Evolutionary conservation across 2,888 invertebrate species (phyloP).

Genomic region (Mythimna ferrago): DNA sequence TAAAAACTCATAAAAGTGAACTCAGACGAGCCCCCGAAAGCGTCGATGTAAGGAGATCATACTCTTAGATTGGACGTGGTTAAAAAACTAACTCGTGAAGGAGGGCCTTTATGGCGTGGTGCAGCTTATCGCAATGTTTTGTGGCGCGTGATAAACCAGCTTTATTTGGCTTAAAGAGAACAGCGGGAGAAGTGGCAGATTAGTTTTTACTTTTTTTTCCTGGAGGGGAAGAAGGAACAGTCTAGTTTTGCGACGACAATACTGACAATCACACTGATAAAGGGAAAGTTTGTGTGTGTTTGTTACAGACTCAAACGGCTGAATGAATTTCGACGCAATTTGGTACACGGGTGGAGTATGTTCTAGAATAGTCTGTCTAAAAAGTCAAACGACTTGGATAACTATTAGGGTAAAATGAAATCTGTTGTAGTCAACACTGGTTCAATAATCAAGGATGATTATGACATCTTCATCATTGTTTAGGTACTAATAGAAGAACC

Average conservation of each 20-base stretch:
- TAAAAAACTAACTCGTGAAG: constrained; percentile 55
- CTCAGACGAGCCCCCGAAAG: constrained; percentile 72
- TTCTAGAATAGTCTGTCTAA: too few relatives aligned
- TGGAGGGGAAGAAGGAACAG: not conserved
- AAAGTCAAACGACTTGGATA: too few relatives aligned
- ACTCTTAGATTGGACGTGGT: constrained; percentile 63
- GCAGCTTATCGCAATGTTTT: constrained; percentile 65
- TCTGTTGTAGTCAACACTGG: too few relatives aligned
- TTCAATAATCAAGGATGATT: too few relatives aligned
- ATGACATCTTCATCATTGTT: too few relatives aligned
- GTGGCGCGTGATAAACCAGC: constrained; percentile 59
- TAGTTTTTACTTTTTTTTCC: constrained; percentile 1
- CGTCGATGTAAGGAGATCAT: constrained; percentile 72
- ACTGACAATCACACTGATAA: too few relatives aligned
- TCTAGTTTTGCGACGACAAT: too few relatives aligned
- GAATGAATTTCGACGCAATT: not conserved
- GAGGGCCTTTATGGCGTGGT: constrained; percentile 37
- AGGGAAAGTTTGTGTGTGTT: too few relatives aligned
- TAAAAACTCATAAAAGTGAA: constrained; percentile 87
- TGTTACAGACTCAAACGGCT: too few relatives aligned
- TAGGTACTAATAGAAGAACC: too few relatives aligned
- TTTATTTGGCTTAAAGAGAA: constrained; percentile 45
- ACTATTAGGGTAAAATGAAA: too few relatives aligned
- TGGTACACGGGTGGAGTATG: too few relatives aligned
- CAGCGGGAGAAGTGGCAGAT: not conserved